Conservation (phyloP, 2,113 vertebrate species). For the Gadus macrocephalus region DNA sequence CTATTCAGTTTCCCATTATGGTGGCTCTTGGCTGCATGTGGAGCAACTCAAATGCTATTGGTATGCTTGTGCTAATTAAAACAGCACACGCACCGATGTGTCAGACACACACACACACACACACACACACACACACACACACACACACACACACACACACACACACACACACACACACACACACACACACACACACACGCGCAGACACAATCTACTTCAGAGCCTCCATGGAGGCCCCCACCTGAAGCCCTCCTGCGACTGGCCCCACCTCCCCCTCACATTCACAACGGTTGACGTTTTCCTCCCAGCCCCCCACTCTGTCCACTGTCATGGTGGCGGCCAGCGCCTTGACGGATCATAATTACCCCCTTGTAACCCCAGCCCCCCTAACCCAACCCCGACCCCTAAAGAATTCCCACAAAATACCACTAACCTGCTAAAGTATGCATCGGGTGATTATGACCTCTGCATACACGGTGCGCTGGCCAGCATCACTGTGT, state of each 20-base stretch:
- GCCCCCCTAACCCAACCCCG: constrained; percentile 17
- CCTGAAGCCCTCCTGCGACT: no score
- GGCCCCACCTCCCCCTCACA: neutral
- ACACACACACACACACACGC: no score
- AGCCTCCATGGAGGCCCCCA: no score
- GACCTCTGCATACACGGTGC: constrained; percentile 28
- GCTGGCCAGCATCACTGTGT: constrained; percentile 52
- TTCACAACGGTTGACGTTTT: neutral
- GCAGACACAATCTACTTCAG: no score
- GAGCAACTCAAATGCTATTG: neutral
- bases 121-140: no score
- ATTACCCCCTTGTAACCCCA: constrained; percentile 20
- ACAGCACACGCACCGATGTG: neutral
- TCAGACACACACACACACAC: neutral
- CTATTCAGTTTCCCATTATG: no score
- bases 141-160: neutral
- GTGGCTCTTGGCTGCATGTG: no score
- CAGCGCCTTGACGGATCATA: constrained; percentile 35
- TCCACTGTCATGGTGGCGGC: constrained; percentile 39
- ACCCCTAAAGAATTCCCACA: neutral
- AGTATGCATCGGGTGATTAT: constrained; percentile 35
- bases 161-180: neutral
- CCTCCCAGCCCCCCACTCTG: constrained; percentile 28
- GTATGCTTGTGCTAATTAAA: neutral
- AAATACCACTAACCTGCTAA: constrained; percentile 25